Evolutionary conservation across 2,888 invertebrate species (phyloP).

Genomic region (Steinernema carpocapsae): DNA sequence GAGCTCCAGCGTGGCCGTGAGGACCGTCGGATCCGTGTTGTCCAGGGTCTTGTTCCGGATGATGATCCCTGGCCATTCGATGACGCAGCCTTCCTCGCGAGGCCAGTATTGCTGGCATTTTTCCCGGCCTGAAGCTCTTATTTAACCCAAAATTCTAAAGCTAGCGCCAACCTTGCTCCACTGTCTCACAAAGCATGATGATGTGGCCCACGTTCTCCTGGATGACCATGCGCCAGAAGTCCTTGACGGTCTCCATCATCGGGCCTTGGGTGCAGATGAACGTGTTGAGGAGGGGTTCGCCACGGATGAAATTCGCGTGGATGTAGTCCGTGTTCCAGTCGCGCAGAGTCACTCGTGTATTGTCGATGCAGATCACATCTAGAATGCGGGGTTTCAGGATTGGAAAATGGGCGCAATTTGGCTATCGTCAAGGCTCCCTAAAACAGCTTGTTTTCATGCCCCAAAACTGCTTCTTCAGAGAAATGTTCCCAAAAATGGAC

Average conservation of each 20-base stretch:
- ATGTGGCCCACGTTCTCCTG: constrained; percentile 36
- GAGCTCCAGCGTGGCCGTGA: constrained; percentile 30
- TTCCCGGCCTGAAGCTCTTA: neutral
- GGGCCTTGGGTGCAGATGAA: constrained; percentile 37
- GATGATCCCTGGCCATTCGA: constrained; percentile 36
- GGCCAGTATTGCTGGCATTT: constrained; percentile 38
- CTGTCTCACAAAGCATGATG: constrained; percentile 37
- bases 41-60: constrained; percentile 27
- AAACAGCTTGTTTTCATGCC: too few relatives aligned
- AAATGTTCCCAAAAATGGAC: too few relatives aligned
- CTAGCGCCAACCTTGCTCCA: constrained; percentile 36
- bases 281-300: constrained; percentile 25
- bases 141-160: constrained; percentile 21
- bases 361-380: constrained; percentile 32
- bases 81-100: constrained; percentile 30
- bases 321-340: constrained; percentile 32
- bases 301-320: constrained; percentile 34
- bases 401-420: neutral
- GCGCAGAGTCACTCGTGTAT: neutral
- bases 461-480: too few relatives aligned
- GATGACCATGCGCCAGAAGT: constrained; percentile 36
- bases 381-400: too few relatives aligned
- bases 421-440: too few relatives aligned
- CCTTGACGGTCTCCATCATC: constrained; percentile 30
- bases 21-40: constrained; percentile 21